Percentiles rank a stretch among this genome's conserved stretches.
Conservation (phyloP, 1,140 invertebrate genomes). For the Zaprionus ghesquierei region DNA sequence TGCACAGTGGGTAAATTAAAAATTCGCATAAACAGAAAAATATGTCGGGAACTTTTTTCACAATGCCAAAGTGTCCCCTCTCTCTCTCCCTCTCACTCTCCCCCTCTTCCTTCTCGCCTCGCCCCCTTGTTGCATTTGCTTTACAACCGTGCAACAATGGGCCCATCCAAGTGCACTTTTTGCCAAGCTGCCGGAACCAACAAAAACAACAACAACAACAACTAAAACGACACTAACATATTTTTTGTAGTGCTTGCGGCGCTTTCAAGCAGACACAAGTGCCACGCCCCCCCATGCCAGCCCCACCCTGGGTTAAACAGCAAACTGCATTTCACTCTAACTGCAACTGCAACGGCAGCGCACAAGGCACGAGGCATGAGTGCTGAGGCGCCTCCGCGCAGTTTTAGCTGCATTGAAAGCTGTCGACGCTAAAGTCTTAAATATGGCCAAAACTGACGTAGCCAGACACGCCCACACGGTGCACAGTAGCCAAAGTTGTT, state of each 20-base stretch:
- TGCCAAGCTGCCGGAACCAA: background rate
- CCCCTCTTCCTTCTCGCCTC: background rate
- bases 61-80: background rate
- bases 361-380: background rate
- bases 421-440: slow-evolving; percentile 11
- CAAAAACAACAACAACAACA: background rate
- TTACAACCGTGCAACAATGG: slow-evolving; percentile 9
- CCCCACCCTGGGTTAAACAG: slow-evolving; percentile 14
- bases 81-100: background rate
- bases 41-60: background rate
- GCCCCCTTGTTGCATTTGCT: slow-evolving; percentile 14
- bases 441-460: background rate
- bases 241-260: slow-evolving; percentile 17
- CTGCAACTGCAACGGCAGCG: slow-evolving; percentile 23
- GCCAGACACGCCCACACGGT: background rate
- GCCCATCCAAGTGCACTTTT: slow-evolving; percentile 32
- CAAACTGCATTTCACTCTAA: slow-evolving; percentile 51
- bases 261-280: background rate
- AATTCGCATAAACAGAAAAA: background rate
- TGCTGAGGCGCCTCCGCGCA: slow-evolving; percentile 21
- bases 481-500: slow-evolving; percentile 17
- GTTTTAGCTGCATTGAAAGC: slow-evolving; percentile 32
- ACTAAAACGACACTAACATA: slow-evolving; percentile 2
- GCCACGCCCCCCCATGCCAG: background rate
- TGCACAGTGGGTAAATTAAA: background rate